A percentile compares a stretch with the other conserved stretches of the same genome.
Evolutionary conservation across 2,113 vertebrate genomes (phyloP).

Genomic region (Bostrychus sinensis): DNA sequence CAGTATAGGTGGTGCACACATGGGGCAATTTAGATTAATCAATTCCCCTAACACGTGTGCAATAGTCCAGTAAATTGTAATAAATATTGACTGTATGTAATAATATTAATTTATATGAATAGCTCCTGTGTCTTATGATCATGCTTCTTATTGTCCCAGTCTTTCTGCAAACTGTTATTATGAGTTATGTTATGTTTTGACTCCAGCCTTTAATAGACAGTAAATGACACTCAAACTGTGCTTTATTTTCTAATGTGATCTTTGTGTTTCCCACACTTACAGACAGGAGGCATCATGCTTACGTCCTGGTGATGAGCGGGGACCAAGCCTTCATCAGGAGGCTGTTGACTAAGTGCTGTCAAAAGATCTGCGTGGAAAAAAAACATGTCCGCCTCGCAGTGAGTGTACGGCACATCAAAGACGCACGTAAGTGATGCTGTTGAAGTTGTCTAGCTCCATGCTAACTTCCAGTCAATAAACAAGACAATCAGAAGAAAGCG

Average conservation of each 20-base stretch:
- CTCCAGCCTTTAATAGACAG: background rate
- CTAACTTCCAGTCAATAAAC: constrained; percentile 61
- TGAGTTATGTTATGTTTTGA: too few relatives aligned
- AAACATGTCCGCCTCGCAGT: constrained; percentile 55
- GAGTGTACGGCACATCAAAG: constrained; percentile 71
- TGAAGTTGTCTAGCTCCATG: constrained; percentile 55
- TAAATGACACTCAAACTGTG: background rate
- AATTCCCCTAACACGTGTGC: too few relatives aligned
- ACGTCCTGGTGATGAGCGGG: constrained; percentile 22
- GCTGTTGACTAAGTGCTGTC: constrained; percentile 67
- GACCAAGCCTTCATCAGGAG: constrained; percentile 12
- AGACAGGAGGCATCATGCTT: constrained; percentile 15
- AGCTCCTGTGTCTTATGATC: too few relatives aligned
- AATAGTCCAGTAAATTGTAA: too few relatives aligned
- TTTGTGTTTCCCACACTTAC: constrained; percentile 5
- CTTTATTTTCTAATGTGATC: background rate
- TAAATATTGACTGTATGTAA: too few relatives aligned
- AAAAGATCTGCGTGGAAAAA: constrained; percentile 47
- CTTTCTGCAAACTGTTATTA: too few relatives aligned
- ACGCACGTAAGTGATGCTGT: constrained; percentile 48
- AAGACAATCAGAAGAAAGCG: constrained; percentile 51
- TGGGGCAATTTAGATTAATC: too few relatives aligned
- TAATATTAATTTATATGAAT: too few relatives aligned
- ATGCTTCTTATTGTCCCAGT: too few relatives aligned
- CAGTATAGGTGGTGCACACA: too few relatives aligned